phyloP scores from a whole-genome alignment of 2,888 invertebrate genomes.

The Gnatocerus cornutus region DNA sequence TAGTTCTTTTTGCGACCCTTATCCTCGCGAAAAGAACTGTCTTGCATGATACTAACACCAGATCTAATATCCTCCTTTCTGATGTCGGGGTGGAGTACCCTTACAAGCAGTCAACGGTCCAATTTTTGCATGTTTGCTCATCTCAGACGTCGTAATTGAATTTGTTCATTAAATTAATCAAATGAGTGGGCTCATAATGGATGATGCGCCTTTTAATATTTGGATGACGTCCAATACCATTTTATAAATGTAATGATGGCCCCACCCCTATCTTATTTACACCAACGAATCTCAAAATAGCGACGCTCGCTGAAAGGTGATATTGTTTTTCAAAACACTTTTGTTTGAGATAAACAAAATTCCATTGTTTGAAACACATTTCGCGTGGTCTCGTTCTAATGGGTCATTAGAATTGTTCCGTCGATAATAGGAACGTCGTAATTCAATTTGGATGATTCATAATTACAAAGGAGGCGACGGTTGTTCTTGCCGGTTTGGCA shows the following conservation, averaged over 20 bases:
- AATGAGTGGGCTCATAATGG: constrained; percentile 14
- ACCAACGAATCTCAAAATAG: constrained; percentile 12
- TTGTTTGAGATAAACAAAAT: constrained; percentile 32
- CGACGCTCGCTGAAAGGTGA: constrained; percentile 13
- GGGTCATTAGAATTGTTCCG: constrained; percentile 5
- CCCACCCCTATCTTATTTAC: constrained; percentile 33
- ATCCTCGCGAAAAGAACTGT: constrained; percentile 7
- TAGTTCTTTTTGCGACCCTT: neutral
- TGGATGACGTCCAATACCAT: constrained; percentile 34
- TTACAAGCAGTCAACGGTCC: neutral
- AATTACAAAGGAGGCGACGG: neutral
- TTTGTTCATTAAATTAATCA: constrained; percentile 26
- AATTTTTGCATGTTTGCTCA: constrained; percentile 4
- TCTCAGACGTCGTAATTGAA: constrained; percentile 10
- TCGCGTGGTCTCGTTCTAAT: neutral
- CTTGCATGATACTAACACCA: constrained; percentile 25
- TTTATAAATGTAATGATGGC: constrained; percentile 12
- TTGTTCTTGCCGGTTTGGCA: neutral
- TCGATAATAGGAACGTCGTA: neutral
- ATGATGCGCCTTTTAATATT: constrained; percentile 22
- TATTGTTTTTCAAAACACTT: constrained; percentile 1
- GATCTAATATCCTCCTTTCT: constrained; percentile 20
- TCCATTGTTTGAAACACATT: neutral
- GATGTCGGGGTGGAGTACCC: constrained; percentile 1
- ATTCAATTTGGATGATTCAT: constrained; percentile 18